Percentiles rank a stretch among this genome's conserved stretches.
These are phyloP conservation scores for Camponotus fellah DNA, from an alignment of 2,888 invertebrate species.

Conservation along the genomic window DNA sequence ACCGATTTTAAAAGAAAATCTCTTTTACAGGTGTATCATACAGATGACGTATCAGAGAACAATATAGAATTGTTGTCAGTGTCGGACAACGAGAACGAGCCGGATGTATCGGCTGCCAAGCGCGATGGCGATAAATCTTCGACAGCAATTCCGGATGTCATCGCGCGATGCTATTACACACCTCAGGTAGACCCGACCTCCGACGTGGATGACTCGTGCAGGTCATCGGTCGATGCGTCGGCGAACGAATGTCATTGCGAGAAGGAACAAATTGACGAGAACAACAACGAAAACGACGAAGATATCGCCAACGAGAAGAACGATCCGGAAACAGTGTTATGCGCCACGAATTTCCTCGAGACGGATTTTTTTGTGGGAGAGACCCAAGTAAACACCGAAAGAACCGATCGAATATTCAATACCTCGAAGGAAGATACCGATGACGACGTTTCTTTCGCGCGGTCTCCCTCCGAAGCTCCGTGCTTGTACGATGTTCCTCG, in stretches of 20 bases:
- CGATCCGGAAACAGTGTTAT: neutral
- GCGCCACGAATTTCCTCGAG: neutral
- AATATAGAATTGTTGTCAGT: conserved; percentile 40
- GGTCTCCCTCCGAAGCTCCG: too few relatives aligned
- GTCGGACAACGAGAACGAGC: conserved; percentile 21
- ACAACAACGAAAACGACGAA: neutral
- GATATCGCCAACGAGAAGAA: neutral
- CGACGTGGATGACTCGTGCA: neutral
- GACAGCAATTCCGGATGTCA: neutral
- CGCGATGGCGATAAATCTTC: neutral
- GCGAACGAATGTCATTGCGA: neutral
- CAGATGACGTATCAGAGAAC: neutral
- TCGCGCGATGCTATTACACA: conserved; percentile 2
- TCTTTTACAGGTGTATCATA: neutral
- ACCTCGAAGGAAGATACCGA: too few relatives aligned
- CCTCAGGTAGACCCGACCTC: neutral
- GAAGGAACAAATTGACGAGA: neutral
- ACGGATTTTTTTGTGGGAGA: neutral
- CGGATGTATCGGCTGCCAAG: too few relatives aligned
- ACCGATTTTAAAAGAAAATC: neutral
- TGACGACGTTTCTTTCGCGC: neutral
- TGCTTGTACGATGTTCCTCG: neutral
- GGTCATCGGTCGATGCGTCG: neutral
- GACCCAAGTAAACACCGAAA: neutral
- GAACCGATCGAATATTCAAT: too few relatives aligned